Evolutionary conservation across 2,888 invertebrate genomes (phyloP), one percentile per base, ranked within the genome.

Genomic region (Tubulanus polymorphus): DNA sequence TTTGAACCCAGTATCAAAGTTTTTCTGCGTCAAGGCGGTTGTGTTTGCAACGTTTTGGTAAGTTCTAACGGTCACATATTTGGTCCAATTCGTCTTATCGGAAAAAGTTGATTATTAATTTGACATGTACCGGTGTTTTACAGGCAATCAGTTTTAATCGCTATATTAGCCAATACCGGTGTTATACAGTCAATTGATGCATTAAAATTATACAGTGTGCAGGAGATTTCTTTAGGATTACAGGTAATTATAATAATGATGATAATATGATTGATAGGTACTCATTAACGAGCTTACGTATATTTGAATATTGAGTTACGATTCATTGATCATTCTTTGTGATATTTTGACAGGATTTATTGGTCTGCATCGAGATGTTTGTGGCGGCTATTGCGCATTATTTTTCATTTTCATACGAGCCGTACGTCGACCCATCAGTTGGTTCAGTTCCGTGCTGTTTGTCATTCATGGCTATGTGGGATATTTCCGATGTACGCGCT

Each of bases 41-140:
- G 93, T 96, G 26, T 96, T 96, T 83, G 92, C 95, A 78, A 95
- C 95, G 48, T 96, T 96, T 81, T 95, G 95, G 95, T 95, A 85
- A 89, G 91, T 71, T 45, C 20, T 25, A n/a, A n/a, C n/a, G n/a
- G n/a, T n/a, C n/a, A n/a, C n/a, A n/a, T n/a, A n/a, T n/a, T n/a
- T n/a, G n/a, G n/a, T n/a, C n/a, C n/a, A n/a, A n/a, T n/a, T n/a
- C n/a, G n/a, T n/a, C n/a, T n/a, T n/a, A n/a, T n/a, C n/a, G n/a
- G n/a, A n/a, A n/a, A n/a, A n/a, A n/a, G n/a, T n/a, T n/a, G n/a
- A n/a, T n/a, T n/a, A n/a, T n/a, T n/a, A n/a, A n/a, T n/a, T n/a
- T n/a, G n/a, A n/a, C n/a, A n/a, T n/a, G n/a, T n/a, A n/a, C n/a
- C n/a, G n/a, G 27, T 28, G 18, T 27, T 25, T 82, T 83, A 57